These are phyloP conservation scores for Urocynchramus pylzowi DNA, from an alignment of 2,113 vertebrate species.

Conservation along the genomic window DNA sequence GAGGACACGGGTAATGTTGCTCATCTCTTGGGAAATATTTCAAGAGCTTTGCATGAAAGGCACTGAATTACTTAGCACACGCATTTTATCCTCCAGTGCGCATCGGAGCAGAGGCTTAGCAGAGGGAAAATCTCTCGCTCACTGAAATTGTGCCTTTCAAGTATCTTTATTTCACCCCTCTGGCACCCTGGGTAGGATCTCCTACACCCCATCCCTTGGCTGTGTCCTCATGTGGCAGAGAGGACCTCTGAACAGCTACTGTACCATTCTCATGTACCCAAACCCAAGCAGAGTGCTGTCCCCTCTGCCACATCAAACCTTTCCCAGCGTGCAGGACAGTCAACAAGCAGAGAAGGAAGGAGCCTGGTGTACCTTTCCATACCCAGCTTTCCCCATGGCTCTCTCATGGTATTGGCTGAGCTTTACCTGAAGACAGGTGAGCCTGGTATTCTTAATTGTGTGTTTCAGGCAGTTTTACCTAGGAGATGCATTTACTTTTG, in stretches of 20 bases:
- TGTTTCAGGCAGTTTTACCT: background rate
- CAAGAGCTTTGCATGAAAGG: background rate
- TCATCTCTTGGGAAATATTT: slow-evolving; percentile 4
- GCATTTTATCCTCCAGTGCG: background rate
- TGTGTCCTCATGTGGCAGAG: background rate
- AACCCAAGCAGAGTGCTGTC: background rate
- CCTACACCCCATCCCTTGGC: background rate
- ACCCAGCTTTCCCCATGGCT: background rate
- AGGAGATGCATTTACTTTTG: background rate
- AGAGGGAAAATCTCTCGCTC: background rate
- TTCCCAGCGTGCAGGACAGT: background rate
- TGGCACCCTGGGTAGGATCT: background rate
- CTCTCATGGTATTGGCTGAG: background rate
- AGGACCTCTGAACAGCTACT: background rate
- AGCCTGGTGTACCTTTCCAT: background rate
- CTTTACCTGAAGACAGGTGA: background rate
- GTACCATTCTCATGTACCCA: background rate
- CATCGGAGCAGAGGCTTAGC: background rate
- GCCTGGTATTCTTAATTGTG: background rate
- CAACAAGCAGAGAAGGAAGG: background rate
- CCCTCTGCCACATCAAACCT: background rate
- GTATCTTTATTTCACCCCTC: background rate
- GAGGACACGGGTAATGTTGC: background rate
- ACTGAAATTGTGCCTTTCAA: background rate
- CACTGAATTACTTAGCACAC: background rate